Evolutionary conservation across 2,888 invertebrate genomes (phyloP).

Genomic region (Melieria picta): DNA sequence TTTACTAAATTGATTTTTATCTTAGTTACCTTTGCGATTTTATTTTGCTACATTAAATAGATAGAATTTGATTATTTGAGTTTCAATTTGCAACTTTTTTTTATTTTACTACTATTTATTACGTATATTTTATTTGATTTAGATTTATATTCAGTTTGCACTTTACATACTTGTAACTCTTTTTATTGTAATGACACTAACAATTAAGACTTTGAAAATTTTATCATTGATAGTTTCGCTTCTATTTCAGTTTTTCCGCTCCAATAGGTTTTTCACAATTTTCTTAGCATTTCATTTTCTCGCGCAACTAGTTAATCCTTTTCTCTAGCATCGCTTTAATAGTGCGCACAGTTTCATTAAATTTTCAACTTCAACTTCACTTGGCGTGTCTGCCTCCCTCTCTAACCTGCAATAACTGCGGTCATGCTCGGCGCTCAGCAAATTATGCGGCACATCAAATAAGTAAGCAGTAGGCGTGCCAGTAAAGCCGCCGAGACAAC

Average conservation of each 20-base stretch:
- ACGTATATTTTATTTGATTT: background rate
- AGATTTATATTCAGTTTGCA: background rate
- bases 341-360: no score
- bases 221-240: no score
- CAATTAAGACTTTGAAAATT: no score
- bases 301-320: background rate
- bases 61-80: slow-evolving; percentile 3
- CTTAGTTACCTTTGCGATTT: background rate
- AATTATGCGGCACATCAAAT: no score
- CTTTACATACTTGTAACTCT: background rate
- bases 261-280: background rate
- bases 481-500: slow-evolving; percentile 19
- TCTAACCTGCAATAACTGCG: no score
- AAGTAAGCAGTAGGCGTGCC: background rate
- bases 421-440: no score
- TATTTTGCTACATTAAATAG: background rate
- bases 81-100: slow-evolving; percentile 16
- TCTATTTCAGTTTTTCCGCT: background rate
- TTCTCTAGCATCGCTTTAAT: background rate
- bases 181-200: background rate
- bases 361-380: no score
- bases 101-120: background rate
- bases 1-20: background rate
- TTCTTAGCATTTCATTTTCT: background rate
- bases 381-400: no score